Evolutionary conservation across 2,113 vertebrate genomes (phyloP).

Genomic region (Aviceda subcristata): DNA sequence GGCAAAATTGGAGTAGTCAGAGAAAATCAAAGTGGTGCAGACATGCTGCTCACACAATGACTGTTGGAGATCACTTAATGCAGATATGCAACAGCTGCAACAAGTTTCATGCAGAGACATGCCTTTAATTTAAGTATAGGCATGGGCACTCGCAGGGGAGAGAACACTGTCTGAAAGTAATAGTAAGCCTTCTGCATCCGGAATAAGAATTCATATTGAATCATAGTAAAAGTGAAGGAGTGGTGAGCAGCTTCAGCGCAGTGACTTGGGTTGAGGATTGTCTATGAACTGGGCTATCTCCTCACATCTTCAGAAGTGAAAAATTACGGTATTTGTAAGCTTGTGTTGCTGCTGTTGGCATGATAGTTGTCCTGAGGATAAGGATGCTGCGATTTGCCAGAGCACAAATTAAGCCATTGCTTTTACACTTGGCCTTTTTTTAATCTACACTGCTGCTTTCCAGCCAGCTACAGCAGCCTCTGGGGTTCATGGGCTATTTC

Average conservation of each 20-base stretch:
- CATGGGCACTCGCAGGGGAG: not conserved
- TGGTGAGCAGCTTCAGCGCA: not conserved
- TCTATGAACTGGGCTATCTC: not conserved
- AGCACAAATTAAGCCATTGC: not conserved
- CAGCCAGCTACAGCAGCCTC: not conserved
- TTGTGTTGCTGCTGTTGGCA: not conserved
- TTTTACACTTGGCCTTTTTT: not conserved
- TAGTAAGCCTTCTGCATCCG: not conserved
- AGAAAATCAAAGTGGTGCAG: not conserved
- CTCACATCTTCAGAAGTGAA: not conserved
- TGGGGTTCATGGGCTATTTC: not conserved
- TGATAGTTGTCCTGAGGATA: not conserved
- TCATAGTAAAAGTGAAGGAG: not conserved
- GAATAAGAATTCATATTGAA: not conserved
- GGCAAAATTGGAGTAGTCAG: not conserved
- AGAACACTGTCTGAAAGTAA: not conserved
- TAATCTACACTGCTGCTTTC: not conserved
- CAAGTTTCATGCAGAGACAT: not conserved
- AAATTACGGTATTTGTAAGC: not conserved
- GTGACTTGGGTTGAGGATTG: not conserved
- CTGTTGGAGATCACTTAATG: conserved; percentile 20
- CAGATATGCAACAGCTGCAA: conserved; percentile 57
- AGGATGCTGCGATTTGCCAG: not conserved
- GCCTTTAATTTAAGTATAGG: not conserved
- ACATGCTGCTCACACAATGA: not conserved